Base-by-base conservation (phyloP, 2,797 vertebrate genomes). In the Myioborus melanocephalus region DNA sequence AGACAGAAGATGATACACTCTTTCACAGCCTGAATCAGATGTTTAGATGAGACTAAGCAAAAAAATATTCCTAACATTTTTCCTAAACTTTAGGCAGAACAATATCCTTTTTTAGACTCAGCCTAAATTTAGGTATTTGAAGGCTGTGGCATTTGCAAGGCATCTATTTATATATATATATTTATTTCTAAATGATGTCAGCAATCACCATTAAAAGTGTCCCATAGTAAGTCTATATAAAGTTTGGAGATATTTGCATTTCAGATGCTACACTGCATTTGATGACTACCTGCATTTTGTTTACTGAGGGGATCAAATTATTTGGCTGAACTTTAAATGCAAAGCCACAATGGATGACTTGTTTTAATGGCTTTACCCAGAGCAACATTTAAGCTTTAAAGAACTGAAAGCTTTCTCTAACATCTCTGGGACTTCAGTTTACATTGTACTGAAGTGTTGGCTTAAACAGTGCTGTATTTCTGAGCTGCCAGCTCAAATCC, bases 181-280 rank as follows among this genome's bases (percentile, higher is more conserved):
- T 34, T 6, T 17, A 14, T 26, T 23, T 34, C 37, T 10, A 27
- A 43, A 59, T 63, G 0, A 32, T 35, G 22, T 15, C 18, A 68
- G 6, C 0, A 2, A 50, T 39, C n/a, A 68, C 10, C 6, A 57
- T 23, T 41, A 32, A 44, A 32, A 56, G 12, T 57, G 0, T 1
- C 8, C 4, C 10, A 78, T 32, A 24, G 9, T 4, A 78, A 59
- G 14, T 41, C 24, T 37, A 41, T 14, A 43, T 56, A 76, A 56
- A 69, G 27, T 57, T 10, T 35, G 8, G 35, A 81, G 23, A 19
- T 60, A 64, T 64, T 78, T 87, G 46, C 34, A 60, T 41, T 87
- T 32, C 22, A 60, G 21, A 46, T 59, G 15, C 28, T 65, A 35
- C 68, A 32, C 3, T 39, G 28, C 6, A 44, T 73, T 80, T 50